Evolutionary conservation across 2,113 vertebrate species (phyloP), one percentile per base, ranked within the genome.

Genomic region (Festucalex cinctus): DNA sequence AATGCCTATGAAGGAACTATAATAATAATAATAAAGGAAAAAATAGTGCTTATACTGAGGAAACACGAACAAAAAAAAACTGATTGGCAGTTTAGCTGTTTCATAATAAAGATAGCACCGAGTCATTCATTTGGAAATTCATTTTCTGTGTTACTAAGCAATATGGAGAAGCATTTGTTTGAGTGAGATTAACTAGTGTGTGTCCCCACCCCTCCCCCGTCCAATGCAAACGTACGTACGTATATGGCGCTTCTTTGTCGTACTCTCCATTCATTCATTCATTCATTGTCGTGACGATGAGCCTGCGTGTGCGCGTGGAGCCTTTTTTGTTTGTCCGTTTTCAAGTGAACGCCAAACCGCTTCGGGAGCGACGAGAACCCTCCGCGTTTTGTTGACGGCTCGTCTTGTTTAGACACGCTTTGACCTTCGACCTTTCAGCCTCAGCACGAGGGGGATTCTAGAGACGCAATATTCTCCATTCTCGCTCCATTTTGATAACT

Each of bases 91-190:
- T 93, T 95, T 96, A 98, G 95, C 94, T 95, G 89, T 93, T 92
- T 95, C 93, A 92, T 94, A 90, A 94, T 92, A 89, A 94, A 92
- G 92, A 93, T 96, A 95, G 94, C 93, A 96, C 90, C 92, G 90
- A 93, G 84, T 92, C 92, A 92, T 94, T 89, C 56, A 91, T 95
- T 95, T 95, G 92, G 90, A 83, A 91, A 93, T 94, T 94, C 90
- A 91, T 95, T 94, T 32, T 94, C 82, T 87, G 93, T 96, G 95
- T 99, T 96, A 95, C 95, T 94, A 96, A 98, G 96, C 97, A 97
- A 98, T 97, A 97, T 96, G 94, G 94, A 97, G 93, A 95, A 95
- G 92, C 93, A 93, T 96, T 92, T 92, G 94, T 96, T 97, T 95
- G 93, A 92, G 93, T 93, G 93, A 94, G 91, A 95, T 93, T 93